Conservation (phyloP, 1,140 invertebrate genomes). For the Penaeus japonicus region DNA sequence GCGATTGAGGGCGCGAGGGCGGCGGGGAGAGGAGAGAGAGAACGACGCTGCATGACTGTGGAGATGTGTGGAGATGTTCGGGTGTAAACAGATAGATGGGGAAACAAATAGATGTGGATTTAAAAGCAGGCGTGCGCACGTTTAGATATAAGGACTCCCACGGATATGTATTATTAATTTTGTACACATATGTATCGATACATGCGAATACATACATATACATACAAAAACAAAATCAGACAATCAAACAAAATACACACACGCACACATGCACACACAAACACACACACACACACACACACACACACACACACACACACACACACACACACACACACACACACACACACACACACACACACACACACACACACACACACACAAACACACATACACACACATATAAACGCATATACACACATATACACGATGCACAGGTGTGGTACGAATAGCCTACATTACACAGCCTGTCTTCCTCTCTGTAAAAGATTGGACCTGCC, state of each 20-base stretch:
- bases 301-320: neutral
- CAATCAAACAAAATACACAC: too few species aligned
- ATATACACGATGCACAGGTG: neutral
- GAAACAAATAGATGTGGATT: too few species aligned
- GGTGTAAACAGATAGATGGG: too few species aligned
- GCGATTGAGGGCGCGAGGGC: neutral
- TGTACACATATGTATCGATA: neutral
- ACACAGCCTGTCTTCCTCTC: too few species aligned
- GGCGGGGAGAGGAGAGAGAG: neutral
- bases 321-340: neutral
- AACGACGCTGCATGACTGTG: too few species aligned
- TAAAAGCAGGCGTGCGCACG: too few species aligned
- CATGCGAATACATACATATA: neutral
- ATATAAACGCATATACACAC: neutral
- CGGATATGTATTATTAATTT: too few species aligned
- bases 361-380: neutral
- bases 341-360: neutral
- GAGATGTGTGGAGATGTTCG: too few species aligned
- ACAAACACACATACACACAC: neutral
- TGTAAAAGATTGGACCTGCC: too few species aligned
- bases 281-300: neutral
- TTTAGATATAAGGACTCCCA: too few species aligned
- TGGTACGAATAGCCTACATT: too few species aligned
- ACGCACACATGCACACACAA: neutral
- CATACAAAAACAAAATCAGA: neutral